phyloP scores from a whole-genome alignment of 2,797 vertebrate genomes.

The Helicolenus hilgendorfi region DNA sequence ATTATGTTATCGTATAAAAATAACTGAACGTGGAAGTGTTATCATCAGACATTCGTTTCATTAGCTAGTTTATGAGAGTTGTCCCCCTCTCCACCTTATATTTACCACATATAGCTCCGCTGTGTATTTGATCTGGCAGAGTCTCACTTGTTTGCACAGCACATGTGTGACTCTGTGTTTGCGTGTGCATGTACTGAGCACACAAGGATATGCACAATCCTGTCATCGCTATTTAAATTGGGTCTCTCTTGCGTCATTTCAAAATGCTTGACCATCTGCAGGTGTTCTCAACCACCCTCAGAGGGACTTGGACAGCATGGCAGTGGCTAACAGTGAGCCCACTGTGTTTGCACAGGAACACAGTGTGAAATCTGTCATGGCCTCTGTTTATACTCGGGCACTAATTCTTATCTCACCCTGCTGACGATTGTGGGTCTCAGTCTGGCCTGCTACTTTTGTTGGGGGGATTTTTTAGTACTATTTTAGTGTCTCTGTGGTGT shows the following conservation, averaged over 20 bases:
- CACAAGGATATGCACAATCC: constrained; percentile 26
- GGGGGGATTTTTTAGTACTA: neutral
- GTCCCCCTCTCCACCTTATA: neutral
- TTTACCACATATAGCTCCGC: neutral
- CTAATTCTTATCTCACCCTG: constrained; percentile 7
- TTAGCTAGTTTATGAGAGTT: neutral
- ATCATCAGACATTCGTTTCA: neutral
- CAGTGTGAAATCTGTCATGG: constrained; percentile 52
- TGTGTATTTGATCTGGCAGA: constrained; percentile 29
- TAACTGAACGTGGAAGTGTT: neutral
- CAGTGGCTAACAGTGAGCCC: constrained; percentile 49
- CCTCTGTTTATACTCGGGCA: constrained; percentile 44
- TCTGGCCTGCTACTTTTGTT: neutral
- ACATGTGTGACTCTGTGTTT: constrained; percentile 42
- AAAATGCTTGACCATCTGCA: constrained; percentile 74
- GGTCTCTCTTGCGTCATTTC: constrained; percentile 26
- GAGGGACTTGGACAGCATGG: constrained; percentile 52
- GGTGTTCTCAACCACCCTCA: constrained; percentile 27
- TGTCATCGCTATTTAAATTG: constrained; percentile 48
- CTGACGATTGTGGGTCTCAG: neutral
- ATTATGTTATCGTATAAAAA: neutral
- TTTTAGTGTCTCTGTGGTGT: neutral
- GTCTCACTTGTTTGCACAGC: constrained; percentile 33
- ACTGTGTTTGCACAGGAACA: constrained; percentile 62
- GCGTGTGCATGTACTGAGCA: constrained; percentile 22